Percentiles rank a stretch among this genome's conserved stretches.
phyloP scores from a whole-genome alignment of 2,113 vertebrate genomes.

The Ptilorrhoa leucosticta region DNA sequence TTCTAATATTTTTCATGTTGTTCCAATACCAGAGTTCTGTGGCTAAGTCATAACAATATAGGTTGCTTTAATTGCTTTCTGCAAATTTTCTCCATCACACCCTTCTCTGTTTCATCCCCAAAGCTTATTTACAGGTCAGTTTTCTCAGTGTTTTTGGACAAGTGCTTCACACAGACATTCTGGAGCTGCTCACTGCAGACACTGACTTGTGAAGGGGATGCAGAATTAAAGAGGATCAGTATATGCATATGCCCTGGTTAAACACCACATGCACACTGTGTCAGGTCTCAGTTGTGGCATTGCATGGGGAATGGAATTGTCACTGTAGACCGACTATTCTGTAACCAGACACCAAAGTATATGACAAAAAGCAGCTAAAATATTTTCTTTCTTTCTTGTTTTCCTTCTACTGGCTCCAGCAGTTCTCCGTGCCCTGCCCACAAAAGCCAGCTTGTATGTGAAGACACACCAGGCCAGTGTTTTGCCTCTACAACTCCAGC shows the following conservation, averaged over 20 bases:
- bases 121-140: background rate
- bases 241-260: background rate
- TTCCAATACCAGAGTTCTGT: background rate
- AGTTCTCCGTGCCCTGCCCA: background rate
- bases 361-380: background rate
- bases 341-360: background rate
- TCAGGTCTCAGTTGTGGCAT: background rate
- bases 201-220: background rate
- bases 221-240: background rate
- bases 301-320: background rate
- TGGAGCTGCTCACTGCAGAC: background rate
- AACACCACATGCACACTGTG: background rate
- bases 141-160: background rate
- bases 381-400: slow-evolving; percentile 12
- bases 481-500: background rate
- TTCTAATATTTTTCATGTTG: background rate
- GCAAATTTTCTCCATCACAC: background rate
- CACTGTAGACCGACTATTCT: background rate
- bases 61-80: background rate
- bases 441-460: background rate
- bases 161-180: background rate
- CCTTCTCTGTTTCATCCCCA: background rate
- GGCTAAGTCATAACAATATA: background rate
- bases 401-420: background rate
- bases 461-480: background rate